phyloP scores from a whole-genome alignment of 2,113 vertebrate species.

The Epinephelus fuscoguttatus region DNA sequence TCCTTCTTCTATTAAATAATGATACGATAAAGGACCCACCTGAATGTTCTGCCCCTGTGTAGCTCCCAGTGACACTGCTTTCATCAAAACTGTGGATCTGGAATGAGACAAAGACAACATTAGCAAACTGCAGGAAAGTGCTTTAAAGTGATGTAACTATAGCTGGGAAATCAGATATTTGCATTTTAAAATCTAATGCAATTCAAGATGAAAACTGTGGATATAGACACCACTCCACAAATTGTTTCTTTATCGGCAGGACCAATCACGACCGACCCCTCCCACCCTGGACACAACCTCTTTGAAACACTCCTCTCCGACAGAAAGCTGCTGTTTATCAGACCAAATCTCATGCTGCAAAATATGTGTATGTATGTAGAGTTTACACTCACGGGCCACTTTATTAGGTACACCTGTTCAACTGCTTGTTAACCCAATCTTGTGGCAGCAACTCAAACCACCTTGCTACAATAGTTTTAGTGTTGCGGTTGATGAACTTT shows the following conservation, averaged over 20 bases:
- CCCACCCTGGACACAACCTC: too few relatives aligned
- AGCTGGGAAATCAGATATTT: not conserved
- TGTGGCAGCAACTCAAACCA: not conserved
- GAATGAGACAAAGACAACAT: constrained; percentile 1
- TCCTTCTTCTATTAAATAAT: not conserved
- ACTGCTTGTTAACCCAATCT: too few relatives aligned
- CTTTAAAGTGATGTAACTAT: not conserved
- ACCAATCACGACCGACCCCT: too few relatives aligned
- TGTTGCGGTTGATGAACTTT: not conserved
- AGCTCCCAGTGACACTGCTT: constrained; percentile 52
- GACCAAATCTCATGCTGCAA: too few relatives aligned
- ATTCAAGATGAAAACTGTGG: too few relatives aligned
- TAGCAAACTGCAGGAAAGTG: not conserved
- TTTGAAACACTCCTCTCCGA: too few relatives aligned
- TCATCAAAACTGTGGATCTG: constrained; percentile 82
- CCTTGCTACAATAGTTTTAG: not conserved
- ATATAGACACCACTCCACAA: too few relatives aligned
- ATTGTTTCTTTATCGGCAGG: too few relatives aligned
- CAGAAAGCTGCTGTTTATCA: too few relatives aligned
- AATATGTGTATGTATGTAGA: too few relatives aligned
- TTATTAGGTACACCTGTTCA: too few relatives aligned
- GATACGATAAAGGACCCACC: constrained; percentile 56
- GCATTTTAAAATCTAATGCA: not conserved
- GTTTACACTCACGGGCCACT: too few relatives aligned
- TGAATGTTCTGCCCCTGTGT: constrained; percentile 43